Conservation (phyloP, 2,888 invertebrate species). For the Syrphus vitripennis region DNA sequence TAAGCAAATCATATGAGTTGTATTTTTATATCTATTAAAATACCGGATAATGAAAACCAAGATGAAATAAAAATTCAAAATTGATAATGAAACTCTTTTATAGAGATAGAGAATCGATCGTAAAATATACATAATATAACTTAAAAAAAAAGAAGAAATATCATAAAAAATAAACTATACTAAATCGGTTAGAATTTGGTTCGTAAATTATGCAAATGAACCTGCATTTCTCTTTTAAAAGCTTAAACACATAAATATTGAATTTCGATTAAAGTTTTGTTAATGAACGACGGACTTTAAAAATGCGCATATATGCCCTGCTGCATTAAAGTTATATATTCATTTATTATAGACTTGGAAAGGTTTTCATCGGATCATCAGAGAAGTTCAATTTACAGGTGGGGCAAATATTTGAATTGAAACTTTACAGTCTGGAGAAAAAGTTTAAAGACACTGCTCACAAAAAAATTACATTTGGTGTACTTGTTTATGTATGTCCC, state of each 20-base stretch:
- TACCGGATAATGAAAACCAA: slow-evolving; percentile 48
- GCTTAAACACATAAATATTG: slow-evolving; percentile 39
- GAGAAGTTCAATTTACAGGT: neutral
- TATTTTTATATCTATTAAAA: slow-evolving; percentile 31
- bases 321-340: slow-evolving; percentile 19
- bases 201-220: slow-evolving; percentile 57
- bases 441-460: neutral
- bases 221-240: slow-evolving; percentile 44
- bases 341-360: neutral
- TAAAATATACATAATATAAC: slow-evolving; percentile 25
- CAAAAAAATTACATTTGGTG: neutral
- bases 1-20: neutral
- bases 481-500: too few species aligned
- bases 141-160: slow-evolving; percentile 4
- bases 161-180: slow-evolving; percentile 2
- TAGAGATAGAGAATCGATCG: slow-evolving; percentile 16
- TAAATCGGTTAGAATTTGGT: slow-evolving; percentile 28
- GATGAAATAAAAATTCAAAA: slow-evolving; percentile 46
- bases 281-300: slow-evolving; percentile 25
- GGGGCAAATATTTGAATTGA: neutral
- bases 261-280: slow-evolving; percentile 40
- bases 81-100: slow-evolving; percentile 28
- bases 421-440: neutral
- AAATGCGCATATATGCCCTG: slow-evolving; percentile 4
- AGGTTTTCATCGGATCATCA: slow-evolving; percentile 1